Base-by-base conservation (phyloP, 2,113 vertebrate genomes). In the Anas platyrhynchos region DNA sequence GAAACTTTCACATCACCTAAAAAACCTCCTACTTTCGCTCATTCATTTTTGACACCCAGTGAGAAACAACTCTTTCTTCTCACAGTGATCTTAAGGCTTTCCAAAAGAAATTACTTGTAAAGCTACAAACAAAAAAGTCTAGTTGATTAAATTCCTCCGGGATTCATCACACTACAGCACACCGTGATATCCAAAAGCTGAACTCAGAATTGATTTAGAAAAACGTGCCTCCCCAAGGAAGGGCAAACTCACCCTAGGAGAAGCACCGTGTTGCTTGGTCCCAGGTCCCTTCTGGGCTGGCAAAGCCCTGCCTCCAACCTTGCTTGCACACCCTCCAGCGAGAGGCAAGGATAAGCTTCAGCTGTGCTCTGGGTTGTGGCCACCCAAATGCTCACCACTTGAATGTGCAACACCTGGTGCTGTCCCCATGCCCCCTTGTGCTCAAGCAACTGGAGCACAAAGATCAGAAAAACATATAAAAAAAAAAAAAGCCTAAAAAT, bases 301-400 rank as follows among this genome's bases (percentile, higher is more conserved):
- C 20, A 2, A 46, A 46, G 46, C 46, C 20, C 46, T 46, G 46
- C 46, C 46, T 46, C 41, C 8, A 20, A 2, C 63, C 27, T 4
- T 4, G 77, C 81, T n/a, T 13, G 2, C 16, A 32, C 54, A 29
- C 13, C 1, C 17, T 41, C 54, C 22, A 1, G 2, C 0, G 11
- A 29, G 55, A 54, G 86, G 72, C 59, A 48, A 46, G 32, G 31
- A 8, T 8, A 14, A 52, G 21, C 7, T 2, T 9, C 1, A 5
- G n/a, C 75, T 22, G 27, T 1, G 11, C 25, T 7, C 41, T 3
- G 41, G 31, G 54, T 23, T 9, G 6, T 0, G 2, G 32, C 56
- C 76, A 5, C 73, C 8, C 18, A 1, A 31, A 38, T 11, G 1
- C 72, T 75, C 58, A 1, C 21, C 4, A 3, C 2, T 14, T 9